Conservation (phyloP, 2,797 vertebrate species). For the Synaphobranchus kaupii region DNA sequence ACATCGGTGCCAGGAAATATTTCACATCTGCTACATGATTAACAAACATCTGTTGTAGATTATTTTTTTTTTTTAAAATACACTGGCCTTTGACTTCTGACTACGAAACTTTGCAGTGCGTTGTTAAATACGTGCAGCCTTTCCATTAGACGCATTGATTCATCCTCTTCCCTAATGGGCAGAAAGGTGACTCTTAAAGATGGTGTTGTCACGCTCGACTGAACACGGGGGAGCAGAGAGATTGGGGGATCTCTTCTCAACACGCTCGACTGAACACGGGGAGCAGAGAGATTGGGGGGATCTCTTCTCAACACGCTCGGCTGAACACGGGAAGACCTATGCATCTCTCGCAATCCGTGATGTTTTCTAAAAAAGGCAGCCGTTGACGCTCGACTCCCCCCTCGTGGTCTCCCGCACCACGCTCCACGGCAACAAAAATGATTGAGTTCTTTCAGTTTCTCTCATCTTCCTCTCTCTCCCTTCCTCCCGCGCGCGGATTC, state of each 20-base stretch:
- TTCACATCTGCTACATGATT: constrained; percentile 8
- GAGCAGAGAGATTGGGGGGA: too few species aligned
- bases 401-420: background rate
- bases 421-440: background rate
- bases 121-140: background rate
- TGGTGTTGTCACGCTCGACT: background rate
- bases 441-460: background rate
- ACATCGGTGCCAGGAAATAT: background rate
- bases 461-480: background rate
- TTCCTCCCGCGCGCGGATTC: background rate
- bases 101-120: background rate
- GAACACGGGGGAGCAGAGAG: background rate
- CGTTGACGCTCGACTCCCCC: too few species aligned
- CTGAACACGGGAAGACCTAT: background rate
- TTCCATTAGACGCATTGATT: background rate
- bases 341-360: background rate
- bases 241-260: too few species aligned
- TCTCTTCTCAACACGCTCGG: too few species aligned
- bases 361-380: too few species aligned
- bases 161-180: background rate
- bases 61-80: background rate
- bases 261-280: too few species aligned
- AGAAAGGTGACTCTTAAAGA: background rate
- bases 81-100: background rate
- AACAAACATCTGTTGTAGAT: constrained; percentile 1